These are phyloP conservation scores for Halcyon smyrnensis DNA, from an alignment of 2,797 vertebrate species.

Conservation along the genomic window DNA sequence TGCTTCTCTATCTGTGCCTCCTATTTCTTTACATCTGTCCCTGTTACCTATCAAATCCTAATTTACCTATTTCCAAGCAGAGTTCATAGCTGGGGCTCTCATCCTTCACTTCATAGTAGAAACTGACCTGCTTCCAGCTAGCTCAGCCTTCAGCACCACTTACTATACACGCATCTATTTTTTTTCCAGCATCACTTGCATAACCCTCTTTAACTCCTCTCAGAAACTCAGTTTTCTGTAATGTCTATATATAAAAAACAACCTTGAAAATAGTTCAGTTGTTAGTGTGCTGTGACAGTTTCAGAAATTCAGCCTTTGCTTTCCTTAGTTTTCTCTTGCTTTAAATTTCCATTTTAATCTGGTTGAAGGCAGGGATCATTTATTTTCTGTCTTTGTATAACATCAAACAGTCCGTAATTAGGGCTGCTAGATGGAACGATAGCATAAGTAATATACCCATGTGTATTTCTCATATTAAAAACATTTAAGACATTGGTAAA, in stretches of 20 bases:
- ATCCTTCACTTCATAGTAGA: not conserved
- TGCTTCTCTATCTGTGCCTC: not conserved
- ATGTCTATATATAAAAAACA: not conserved
- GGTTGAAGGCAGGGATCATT: not conserved
- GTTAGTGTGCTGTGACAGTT: not conserved
- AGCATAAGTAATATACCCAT: not conserved
- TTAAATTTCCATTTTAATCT: slow-evolving; percentile 1
- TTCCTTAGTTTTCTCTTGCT: not conserved
- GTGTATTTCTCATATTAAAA: not conserved
- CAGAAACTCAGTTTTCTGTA: not conserved
- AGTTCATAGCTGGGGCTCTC: not conserved
- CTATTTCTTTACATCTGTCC: not conserved
- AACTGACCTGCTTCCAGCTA: not conserved
- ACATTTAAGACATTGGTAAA: not conserved
- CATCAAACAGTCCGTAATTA: not conserved
- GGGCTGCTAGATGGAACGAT: not conserved
- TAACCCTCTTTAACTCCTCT: not conserved
- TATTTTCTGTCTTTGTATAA: not conserved
- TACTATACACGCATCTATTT: not conserved
- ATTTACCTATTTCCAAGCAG: not conserved
- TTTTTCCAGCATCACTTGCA: not conserved
- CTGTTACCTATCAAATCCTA: not conserved
- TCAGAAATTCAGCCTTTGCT: not conserved
- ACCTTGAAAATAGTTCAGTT: not conserved
- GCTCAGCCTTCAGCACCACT: not conserved